These are phyloP conservation scores for Heterodera schachtii DNA, from an alignment of 1,140 invertebrate genomes.

Conservation along the genomic window DNA sequence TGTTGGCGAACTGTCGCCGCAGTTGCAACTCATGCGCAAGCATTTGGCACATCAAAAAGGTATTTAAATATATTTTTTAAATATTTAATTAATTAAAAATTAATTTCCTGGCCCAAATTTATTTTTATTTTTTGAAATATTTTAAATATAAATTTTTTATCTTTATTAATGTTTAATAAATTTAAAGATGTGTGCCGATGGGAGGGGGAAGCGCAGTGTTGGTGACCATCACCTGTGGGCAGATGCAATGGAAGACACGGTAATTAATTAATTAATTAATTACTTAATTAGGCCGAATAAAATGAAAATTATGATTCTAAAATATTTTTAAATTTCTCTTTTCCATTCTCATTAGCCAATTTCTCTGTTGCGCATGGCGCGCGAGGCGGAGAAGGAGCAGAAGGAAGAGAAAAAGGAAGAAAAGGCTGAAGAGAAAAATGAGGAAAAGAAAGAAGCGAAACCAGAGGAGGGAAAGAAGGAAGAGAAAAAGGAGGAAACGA, in stretches of 20 bases:
- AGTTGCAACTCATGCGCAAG: slow-evolving; percentile 38
- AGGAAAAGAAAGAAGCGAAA: too few species aligned
- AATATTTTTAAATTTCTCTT: too few species aligned
- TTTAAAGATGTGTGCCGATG: not conserved
- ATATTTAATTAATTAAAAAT: too few species aligned
- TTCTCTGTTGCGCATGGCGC: not conserved
- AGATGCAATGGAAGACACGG: not conserved
- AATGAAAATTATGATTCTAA: too few species aligned
- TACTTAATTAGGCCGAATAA: too few species aligned
- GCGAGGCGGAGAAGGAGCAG: not conserved
- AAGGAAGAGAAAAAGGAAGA: not conserved
- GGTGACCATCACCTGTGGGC: not conserved
- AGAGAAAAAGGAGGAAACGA: too few species aligned
- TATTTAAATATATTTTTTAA: not conserved
- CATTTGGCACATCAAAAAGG: slow-evolving; percentile 29
- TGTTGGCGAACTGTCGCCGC: slow-evolving; percentile 44
- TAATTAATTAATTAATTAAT: not conserved
- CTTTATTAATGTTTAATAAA: not conserved
- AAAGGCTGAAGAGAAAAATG: not conserved
- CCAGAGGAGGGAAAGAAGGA: too few species aligned
- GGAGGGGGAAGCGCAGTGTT: not conserved
- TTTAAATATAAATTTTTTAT: not conserved
- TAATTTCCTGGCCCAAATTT: too few species aligned
- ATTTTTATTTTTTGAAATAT: too few species aligned
- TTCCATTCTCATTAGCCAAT: too few species aligned